These are phyloP conservation scores for Crenuchus spilurus DNA, from an alignment of 2,797 vertebrate genomes.

Conservation along the genomic window DNA sequence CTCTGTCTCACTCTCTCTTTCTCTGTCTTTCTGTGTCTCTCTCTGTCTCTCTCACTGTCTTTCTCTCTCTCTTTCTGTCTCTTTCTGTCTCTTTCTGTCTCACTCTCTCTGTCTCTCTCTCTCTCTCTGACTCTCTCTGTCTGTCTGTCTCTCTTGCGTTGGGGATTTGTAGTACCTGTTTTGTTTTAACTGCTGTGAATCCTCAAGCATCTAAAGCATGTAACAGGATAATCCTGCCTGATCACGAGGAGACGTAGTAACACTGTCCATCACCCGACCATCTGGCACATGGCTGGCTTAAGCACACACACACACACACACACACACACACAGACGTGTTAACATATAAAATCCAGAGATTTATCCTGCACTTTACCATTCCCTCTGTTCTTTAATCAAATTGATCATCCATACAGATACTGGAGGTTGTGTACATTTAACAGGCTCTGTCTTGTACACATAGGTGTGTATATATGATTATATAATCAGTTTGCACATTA, in stretches of 20 bases:
- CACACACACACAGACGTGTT: conserved; percentile 14
- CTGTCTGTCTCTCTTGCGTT: conserved; percentile 32
- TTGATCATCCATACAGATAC: not conserved
- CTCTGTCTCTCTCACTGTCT: not conserved
- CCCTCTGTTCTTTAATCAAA: not conserved
- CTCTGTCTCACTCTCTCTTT: not conserved
- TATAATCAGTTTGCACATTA: not conserved
- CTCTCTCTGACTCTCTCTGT: not conserved
- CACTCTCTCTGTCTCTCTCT: not conserved
- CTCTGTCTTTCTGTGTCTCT: not conserved
- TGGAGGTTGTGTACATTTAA: not conserved
- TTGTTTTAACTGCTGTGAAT: conserved; percentile 52
- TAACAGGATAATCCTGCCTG: conserved; percentile 52
- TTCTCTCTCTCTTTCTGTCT: not conserved
- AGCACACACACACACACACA: conserved; percentile 31
- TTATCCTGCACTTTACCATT: no score
- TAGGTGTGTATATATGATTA: not conserved
- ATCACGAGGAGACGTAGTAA: conserved; percentile 50
- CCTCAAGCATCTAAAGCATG: conserved; percentile 49
- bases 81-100: no score
- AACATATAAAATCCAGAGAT: not conserved
- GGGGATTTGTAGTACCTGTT: conserved; percentile 42
- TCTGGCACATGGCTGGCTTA: conserved; percentile 48
- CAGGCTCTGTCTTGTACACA: not conserved
- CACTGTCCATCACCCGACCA: conserved; percentile 55